Base-by-base conservation (phyloP, 2,888 invertebrate species). In the Chloroclysta siterata region DNA sequence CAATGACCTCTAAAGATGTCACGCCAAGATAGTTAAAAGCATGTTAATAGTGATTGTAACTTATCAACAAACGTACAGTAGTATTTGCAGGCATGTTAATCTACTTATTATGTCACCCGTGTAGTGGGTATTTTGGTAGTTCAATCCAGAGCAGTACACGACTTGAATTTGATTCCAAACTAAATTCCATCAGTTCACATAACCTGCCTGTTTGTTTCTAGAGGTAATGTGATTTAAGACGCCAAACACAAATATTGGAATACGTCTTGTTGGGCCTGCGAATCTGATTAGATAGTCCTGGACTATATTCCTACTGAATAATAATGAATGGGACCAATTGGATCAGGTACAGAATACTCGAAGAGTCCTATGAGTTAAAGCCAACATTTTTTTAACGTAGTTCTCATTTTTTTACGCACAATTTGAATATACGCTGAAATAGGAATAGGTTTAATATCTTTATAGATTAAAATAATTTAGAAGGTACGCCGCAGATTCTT, bases 151-250 rank as follows among this genome's bases (percentile, higher is more conserved):
- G 64, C 70, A 65, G 76, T 68, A 76, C 90, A 88, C 88, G 92
- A 89, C 90, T 87, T 80, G 92, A 92, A 91, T 92, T 73, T 80
- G 77, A 88, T 85, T 81, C 69, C 77, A 85, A 89, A 90, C 88
- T 87, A 86, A 87, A 89, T 88, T 88, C 87, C 84, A 89, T 87
- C 83, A 79, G 77, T 79, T 78, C 87, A 86, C 82, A 87, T 85
- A 72, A 89, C 90, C 89, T 90, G 89, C 70, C 81, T 83, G 81
- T 82, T 88, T 84, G 90, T 89, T 86, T 87, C 85, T 63, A 77
- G 78, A 74, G 77, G 79, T 80, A 91, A 93, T 92, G 85, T 87
- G 87, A 91, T 92, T 92, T 90, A 89, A 87, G 91, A 88, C 83
- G 80, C 71, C 80, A 81, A 87, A 89, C 81, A 87, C 90, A 91